Percentiles rank a stretch among this genome's conserved stretches.
These are phyloP conservation scores for Pipistrellus nathusii DNA, from an alignment of 2,797 vertebrate genomes.

Conservation along the genomic window DNA sequence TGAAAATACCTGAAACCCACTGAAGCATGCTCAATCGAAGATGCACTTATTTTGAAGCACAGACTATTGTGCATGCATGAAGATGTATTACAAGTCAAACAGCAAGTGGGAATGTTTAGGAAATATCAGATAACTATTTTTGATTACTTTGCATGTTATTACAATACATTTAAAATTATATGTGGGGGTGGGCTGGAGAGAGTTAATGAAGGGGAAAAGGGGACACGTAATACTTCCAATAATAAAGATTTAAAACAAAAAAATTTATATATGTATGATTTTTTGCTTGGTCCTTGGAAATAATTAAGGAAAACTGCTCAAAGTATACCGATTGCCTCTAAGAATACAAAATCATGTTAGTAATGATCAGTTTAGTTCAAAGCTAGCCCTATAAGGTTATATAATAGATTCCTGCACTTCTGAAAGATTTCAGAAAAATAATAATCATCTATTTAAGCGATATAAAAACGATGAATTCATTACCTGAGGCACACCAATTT, in stretches of 20 bases:
- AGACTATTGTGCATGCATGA: background rate
- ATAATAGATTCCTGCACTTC: slow-evolving; percentile 5
- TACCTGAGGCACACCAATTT: slow-evolving; percentile 99
- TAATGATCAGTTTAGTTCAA: background rate
- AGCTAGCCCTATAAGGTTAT: background rate
- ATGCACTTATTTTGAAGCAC: background rate
- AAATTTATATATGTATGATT: slow-evolving; percentile 45
- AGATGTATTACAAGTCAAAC: background rate
- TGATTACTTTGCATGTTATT: slow-evolving; percentile 44
- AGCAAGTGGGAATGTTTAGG: background rate
- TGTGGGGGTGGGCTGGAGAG: background rate
- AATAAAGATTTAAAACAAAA: too few relatives aligned
- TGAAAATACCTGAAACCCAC: slow-evolving; percentile 29
- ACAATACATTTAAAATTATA: slow-evolving; percentile 48
- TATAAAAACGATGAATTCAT: background rate
- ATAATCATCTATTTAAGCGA: background rate
- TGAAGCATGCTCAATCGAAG: slow-evolving; percentile 1
- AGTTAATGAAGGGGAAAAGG: too few relatives aligned
- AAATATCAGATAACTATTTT: slow-evolving; percentile 42
- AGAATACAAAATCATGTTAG: background rate
- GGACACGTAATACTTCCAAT: too few relatives aligned
- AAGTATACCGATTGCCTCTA: background rate
- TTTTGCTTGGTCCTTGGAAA: slow-evolving; percentile 55
- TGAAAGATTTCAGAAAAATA: slow-evolving; percentile 61
- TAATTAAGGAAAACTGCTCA: slow-evolving; percentile 43